These are phyloP conservation scores for Sinocyclocheilus rhinocerous DNA, from an alignment of 2,113 vertebrate species.

Conservation along the genomic window DNA sequence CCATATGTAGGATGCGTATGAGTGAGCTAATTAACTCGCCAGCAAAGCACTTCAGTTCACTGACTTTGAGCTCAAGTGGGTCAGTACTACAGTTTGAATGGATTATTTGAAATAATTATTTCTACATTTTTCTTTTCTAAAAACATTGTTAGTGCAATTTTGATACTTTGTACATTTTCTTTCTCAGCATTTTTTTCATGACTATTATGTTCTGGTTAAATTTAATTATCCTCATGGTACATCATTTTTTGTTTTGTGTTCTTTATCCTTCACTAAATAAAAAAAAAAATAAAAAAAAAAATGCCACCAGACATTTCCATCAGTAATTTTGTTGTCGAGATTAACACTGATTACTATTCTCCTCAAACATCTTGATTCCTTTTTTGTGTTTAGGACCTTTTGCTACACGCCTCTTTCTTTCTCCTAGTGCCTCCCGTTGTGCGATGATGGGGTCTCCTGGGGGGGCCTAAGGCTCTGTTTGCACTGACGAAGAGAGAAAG, in stretches of 20 bases:
- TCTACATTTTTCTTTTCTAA: not conserved
- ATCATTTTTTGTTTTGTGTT: not conserved
- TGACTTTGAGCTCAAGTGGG: not conserved
- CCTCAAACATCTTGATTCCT: not conserved
- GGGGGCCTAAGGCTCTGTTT: slow-evolving; percentile 40
- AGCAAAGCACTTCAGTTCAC: not conserved
- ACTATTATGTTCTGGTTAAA: not conserved
- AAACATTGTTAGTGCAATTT: not conserved
- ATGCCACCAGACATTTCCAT: not conserved
- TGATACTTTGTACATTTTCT: not conserved
- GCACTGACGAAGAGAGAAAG: slow-evolving; percentile 20
- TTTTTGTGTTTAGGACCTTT: not conserved
- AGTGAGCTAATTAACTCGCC: not conserved
- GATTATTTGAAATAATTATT: not conserved
- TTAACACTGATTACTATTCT: slow-evolving; percentile 11
- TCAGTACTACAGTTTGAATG: not conserved
- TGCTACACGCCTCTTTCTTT: not conserved
- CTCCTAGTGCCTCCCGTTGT: not conserved
- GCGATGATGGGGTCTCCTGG: slow-evolving; percentile 9
- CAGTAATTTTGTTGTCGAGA: not conserved
- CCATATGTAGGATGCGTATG: no score
- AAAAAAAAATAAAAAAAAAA: not conserved
- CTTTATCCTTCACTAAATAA: not conserved
- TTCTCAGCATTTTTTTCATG: not conserved
- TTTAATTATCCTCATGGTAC: not conserved